Base-by-base conservation (phyloP, 2,797 vertebrate genomes). In the Gymnocypris eckloni region DNA sequence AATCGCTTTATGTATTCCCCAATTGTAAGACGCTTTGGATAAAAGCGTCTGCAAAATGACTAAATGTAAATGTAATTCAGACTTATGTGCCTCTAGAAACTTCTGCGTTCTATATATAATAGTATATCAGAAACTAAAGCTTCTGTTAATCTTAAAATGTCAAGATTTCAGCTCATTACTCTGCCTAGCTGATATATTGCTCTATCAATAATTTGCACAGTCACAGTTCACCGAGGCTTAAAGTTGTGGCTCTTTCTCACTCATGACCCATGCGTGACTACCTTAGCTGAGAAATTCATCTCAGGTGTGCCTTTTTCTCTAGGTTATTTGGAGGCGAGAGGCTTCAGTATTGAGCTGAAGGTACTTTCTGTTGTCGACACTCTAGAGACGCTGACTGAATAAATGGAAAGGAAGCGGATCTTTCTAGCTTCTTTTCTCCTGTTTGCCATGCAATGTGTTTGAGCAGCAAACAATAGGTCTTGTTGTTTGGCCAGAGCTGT, bases 401-500 rank as follows among this genome's bases (percentile, higher is more conserved):
- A 87, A 81, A 76, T 81, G 20, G 1, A 81, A 18, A 84, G 41
- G 11, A 71, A 80, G 28, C 39, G 0, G 25, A n/a, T 59, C 4
- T 11, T 54, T 72, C 39, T 13, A n/a, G 9, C 28, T 81, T 45
- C 18, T 28, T 69, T 61, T 18, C 64, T 73, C 13, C 67, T 79
- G 56, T 56, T 78, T 78, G 64, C 50, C 75, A 85, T 81, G 80
- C 82, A 25, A 4, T 25, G 54, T 71, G 69, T 61, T 59, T 22
- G 12, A 71, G 66, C 39, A 13, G 41, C 20, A 2, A 37, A 52
- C 66, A 48, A 79, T 76, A 79, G 52, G 76, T 61, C 83, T 71
- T 79, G 75, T 22, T 70, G 75, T 85, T 59, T 80, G 43, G 16
- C 77, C 84, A 73, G 52, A 80, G 41, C 67, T 72, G 67, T 78